Conservation (phyloP, 2,888 invertebrate species). For the Scaptomyza flava region DNA sequence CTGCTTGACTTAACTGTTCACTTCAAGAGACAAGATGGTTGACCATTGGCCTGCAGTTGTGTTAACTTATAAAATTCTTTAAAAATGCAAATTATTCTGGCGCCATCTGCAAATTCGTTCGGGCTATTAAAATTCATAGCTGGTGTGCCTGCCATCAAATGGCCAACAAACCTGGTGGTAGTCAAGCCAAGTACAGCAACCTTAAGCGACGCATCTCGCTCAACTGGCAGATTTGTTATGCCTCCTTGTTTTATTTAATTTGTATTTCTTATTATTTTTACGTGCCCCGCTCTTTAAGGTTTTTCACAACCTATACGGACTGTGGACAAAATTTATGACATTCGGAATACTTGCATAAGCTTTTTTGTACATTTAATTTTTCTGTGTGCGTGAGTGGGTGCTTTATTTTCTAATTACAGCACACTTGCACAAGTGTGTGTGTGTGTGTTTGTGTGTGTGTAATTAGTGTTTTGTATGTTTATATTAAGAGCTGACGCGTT, state of each 20-base stretch:
- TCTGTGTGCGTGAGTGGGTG: conserved; percentile 30
- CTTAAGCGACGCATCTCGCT: background rate
- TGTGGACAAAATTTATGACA: conserved; percentile 47
- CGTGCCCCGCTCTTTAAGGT: conserved; percentile 13
- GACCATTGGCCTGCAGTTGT: conserved; percentile 33
- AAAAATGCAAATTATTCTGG: conserved; percentile 67
- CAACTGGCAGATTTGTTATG: conserved; percentile 19
- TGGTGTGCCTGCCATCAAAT: conserved; percentile 52
- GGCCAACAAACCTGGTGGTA: conserved; percentile 64
- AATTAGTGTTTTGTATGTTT: conserved; percentile 74
- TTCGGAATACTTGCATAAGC: conserved; percentile 1
- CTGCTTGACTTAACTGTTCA: background rate
- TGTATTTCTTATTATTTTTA: conserved; percentile 33
- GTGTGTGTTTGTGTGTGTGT: conserved; percentile 43
- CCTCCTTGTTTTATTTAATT: conserved; percentile 29
- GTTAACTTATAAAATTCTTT: conserved; percentile 61
- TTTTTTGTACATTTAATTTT: background rate
- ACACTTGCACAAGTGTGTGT: conserved; percentile 14
- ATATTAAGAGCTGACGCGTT: conserved; percentile 68
- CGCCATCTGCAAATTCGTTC: conserved; percentile 73
- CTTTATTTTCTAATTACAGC: conserved; percentile 71
- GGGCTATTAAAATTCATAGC: conserved; percentile 63
- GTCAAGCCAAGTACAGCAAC: conserved; percentile 43
- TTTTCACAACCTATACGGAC: conserved; percentile 46
- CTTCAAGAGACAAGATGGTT: conserved; percentile 4